Percentiles rank a stretch among this genome's conserved stretches.
Evolutionary conservation across 2,888 invertebrate species (phyloP).

Genomic region (Campoplex capitator): DNA sequence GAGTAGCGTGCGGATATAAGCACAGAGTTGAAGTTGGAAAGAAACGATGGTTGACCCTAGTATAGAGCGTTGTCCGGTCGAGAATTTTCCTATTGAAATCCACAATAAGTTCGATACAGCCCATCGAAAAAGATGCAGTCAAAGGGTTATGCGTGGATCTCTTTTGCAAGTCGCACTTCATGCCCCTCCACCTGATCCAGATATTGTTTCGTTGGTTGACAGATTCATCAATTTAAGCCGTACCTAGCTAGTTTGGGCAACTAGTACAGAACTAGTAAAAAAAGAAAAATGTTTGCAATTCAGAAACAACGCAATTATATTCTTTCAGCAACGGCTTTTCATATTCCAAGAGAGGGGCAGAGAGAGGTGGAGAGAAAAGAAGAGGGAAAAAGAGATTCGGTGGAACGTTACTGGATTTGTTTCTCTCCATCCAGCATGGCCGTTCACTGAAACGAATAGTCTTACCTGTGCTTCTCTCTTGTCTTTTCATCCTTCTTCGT

Average conservation of each 20-base stretch:
- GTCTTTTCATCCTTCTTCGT: conserved; percentile 52
- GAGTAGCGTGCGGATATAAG: conserved; percentile 56
- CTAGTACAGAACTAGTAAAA: too few species aligned
- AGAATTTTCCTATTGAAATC: conserved; percentile 83
- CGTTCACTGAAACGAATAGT: conserved; percentile 83
- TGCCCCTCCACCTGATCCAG: conserved; percentile 65
- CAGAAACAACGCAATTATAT: too few species aligned
- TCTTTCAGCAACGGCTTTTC: too few species aligned
- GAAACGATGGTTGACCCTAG: conserved; percentile 58
- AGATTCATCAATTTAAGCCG: neutral
- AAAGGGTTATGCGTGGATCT: conserved; percentile 68
- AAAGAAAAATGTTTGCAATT: too few species aligned
- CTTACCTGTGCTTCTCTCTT: conserved; percentile 74
- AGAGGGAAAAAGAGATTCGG: conserved; percentile 53
- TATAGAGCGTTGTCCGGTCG: conserved; percentile 77
- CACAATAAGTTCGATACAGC: conserved; percentile 81
- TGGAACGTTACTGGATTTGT: conserved; percentile 63
- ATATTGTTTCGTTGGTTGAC: conserved; percentile 64
- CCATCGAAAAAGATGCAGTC: conserved; percentile 22
- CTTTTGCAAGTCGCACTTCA: conserved; percentile 53
- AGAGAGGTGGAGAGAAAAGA: too few species aligned
- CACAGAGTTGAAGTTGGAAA: conserved; percentile 59
- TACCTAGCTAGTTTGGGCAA: too few species aligned
- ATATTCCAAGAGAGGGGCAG: too few species aligned
- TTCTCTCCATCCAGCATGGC: conserved; percentile 74